Base-by-base conservation (phyloP, 2,797 vertebrate species). In the Eulemur albifrons region DNA sequence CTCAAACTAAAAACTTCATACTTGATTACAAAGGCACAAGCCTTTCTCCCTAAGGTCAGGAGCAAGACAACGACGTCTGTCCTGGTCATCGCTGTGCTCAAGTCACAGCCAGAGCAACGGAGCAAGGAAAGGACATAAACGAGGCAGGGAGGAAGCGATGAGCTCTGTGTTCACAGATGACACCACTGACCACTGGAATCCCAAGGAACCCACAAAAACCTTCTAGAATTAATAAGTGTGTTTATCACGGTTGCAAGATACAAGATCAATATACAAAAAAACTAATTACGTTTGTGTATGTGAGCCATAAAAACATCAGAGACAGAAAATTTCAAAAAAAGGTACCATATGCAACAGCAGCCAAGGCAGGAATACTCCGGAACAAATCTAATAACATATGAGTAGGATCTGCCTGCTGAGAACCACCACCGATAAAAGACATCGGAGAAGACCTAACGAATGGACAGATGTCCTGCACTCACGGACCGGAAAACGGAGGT, bases 401-500 rank as follows among this genome's bases (percentile, higher is more conserved):
- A 43, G 15, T 2, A 18, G 54, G 45, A 18, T 9, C 12, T 48
- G 4, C 12, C 7, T 4, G 40, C n/a, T 70, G 65, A 20, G 45
- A 83, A 30, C 30, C 5, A 21, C 23, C 8, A 0, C 76, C 2
- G 10, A 13, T 4, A 15, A 25, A 30, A 57, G 17, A 40, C 48
- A 48, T 1, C 32, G 4, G 43, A 89, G 57, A 30, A 40, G 79
- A 15, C 27, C 23, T 4, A 23, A 8, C 5, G 6, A 13, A 32
- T 2, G 4, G 11, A n/a, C 21, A 10, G 20, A 15, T 0, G 57
- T 3, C 0, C 3, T 10, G 10, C 7, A 0, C 17, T 43, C 4
- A 8, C 0, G 20, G 10, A 23, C 1, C 4, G 67, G 76, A 21
- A 30, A 35, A 25, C 13, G 35, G 27, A 0, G 0, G n/a, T 7